Evolutionary conservation across 2,888 invertebrate species (phyloP).

Genomic region (Flexamia atlantica): DNA sequence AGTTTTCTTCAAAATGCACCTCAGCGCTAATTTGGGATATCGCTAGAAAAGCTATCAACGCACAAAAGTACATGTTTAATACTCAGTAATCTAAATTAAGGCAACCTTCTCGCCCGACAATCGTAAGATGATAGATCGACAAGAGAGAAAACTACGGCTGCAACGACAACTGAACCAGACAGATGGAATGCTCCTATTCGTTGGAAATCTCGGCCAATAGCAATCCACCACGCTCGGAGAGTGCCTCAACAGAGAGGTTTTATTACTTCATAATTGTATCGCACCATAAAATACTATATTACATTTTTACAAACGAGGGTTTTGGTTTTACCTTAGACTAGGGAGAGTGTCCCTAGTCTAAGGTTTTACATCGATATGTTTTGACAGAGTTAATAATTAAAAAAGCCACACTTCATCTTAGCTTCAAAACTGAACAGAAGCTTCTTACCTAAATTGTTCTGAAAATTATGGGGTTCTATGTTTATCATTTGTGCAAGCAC

Average conservation of each 20-base stretch:
- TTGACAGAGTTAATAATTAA: too few species aligned
- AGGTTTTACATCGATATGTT: too few species aligned
- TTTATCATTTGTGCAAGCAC: too few species aligned
- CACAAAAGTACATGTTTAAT: conserved; percentile 39
- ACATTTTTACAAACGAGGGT: too few species aligned
- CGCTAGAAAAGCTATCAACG: conserved; percentile 59
- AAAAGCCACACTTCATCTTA: too few species aligned
- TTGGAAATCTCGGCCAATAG: conserved; percentile 65
- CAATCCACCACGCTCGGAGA: conserved; percentile 60
- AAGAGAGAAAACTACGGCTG: conserved; percentile 54
- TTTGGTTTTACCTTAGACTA: too few species aligned
- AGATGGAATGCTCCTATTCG: conserved; percentile 85
- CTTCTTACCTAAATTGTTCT: too few species aligned
- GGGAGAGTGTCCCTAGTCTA: too few species aligned
- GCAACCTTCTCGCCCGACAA: conserved; percentile 72
- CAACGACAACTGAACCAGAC: conserved; percentile 75
- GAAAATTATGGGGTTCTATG: too few species aligned
- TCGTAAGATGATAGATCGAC: conserved; percentile 49
- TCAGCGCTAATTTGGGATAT: conserved; percentile 76
- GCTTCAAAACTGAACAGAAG: too few species aligned
- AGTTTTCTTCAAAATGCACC: conserved; percentile 88
- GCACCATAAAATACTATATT: too few species aligned
- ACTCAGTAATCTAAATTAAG: conserved; percentile 59
- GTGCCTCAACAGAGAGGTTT: conserved; percentile 6
- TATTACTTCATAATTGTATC: too few species aligned